These are phyloP conservation scores for Acanthurus tractus DNA, from an alignment of 2,797 vertebrate genomes.

Conservation along the genomic window DNA sequence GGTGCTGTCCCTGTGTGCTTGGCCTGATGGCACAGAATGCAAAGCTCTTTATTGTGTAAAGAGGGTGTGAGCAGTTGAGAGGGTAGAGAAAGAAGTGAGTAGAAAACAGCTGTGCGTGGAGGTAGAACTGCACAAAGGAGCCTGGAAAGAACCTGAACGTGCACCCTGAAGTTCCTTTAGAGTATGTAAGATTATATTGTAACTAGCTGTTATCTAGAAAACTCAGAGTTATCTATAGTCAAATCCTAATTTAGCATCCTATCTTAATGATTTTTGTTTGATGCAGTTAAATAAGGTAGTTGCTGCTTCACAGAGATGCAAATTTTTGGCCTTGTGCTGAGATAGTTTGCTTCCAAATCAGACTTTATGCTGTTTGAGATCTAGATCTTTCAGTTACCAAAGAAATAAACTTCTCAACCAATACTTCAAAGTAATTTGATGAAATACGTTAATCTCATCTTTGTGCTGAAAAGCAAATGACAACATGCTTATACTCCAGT, in stretches of 20 bases:
- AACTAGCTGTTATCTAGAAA: constrained; percentile 1
- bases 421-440: background rate
- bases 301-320: background rate
- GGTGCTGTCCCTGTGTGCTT: constrained; percentile 63
- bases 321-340: background rate
- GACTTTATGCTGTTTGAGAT: background rate
- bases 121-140: constrained; percentile 38
- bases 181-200: background rate
- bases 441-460: background rate
- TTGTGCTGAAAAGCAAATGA: background rate
- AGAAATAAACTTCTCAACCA: constrained; percentile 2
- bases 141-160: constrained; percentile 26
- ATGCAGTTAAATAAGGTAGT: constrained; percentile 5
- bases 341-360: background rate
- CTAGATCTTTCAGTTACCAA: background rate
- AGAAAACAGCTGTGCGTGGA: constrained; percentile 44
- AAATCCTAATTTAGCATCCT: background rate
- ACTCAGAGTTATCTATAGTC: background rate
- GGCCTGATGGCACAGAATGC: constrained; percentile 67
- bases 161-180: background rate
- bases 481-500: background rate
- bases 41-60: constrained; percentile 50
- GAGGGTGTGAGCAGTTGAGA: constrained; percentile 32
- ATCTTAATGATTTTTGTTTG: constrained; percentile 1
- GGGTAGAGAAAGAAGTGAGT: constrained; percentile 12